Percentiles rank a stretch among this genome's conserved stretches.
These are phyloP conservation scores for Gastracanthus pulcherrimus DNA, from an alignment of 2,888 invertebrate genomes.

Conservation along the genomic window DNA sequence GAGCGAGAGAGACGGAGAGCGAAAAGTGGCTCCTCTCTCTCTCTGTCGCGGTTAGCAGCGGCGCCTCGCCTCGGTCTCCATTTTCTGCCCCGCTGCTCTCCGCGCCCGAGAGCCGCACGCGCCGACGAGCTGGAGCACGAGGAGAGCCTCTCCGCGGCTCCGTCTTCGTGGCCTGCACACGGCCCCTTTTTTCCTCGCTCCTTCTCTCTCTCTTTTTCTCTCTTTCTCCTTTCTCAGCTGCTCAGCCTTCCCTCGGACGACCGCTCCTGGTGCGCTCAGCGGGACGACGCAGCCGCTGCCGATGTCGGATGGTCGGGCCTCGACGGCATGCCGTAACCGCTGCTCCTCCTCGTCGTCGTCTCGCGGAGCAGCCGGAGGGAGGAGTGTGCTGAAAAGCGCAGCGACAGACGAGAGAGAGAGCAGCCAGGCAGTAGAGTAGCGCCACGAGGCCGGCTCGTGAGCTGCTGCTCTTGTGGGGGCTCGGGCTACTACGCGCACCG, in stretches of 20 bases:
- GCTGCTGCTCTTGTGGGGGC: slow-evolving; percentile 65
- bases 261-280: not conserved
- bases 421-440: slow-evolving; percentile 41
- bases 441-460: slow-evolving; percentile 74
- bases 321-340: not conserved
- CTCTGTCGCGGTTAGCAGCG: slow-evolving; percentile 39
- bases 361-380: not conserved
- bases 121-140: not conserved
- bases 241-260: not conserved
- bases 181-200: slow-evolving; percentile 36
- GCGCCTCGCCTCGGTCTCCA: slow-evolving; percentile 68
- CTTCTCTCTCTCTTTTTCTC: not conserved
- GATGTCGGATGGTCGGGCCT: not conserved
- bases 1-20: slow-evolving; percentile 6
- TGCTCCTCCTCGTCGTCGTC: not conserved
- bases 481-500: not conserved
- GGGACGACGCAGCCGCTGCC: not conserved
- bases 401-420: not conserved
- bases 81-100: slow-evolving; percentile 70
- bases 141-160: not conserved
- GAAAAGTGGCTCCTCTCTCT: slow-evolving; percentile 17
- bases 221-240: not conserved
- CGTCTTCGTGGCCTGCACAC: slow-evolving; percentile 49
- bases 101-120: not conserved
- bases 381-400: not conserved